Evolutionary conservation across 2,888 invertebrate genomes (phyloP).

Genomic region (Polymixis flavicincta): DNA sequence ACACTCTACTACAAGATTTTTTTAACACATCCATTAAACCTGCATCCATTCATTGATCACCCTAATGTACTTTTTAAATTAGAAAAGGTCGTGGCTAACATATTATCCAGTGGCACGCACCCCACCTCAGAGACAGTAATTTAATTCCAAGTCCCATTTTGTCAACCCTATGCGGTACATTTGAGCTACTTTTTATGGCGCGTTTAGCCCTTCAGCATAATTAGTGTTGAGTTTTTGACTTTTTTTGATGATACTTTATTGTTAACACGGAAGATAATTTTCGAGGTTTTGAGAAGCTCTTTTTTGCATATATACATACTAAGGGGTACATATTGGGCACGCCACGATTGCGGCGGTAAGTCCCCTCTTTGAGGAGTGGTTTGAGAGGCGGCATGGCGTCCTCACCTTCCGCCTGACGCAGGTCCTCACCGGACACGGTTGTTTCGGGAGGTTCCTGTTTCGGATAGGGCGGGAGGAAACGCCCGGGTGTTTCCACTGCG

Average conservation of each 20-base stretch:
- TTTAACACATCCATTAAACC: slow-evolving; percentile 51
- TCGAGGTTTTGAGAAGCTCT: too few relatives aligned
- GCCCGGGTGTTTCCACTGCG: too few relatives aligned
- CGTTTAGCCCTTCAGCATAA: slow-evolving; percentile 36
- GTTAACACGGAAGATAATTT: slow-evolving; percentile 32
- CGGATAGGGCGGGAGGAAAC: too few relatives aligned
- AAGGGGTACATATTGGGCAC: too few relatives aligned
- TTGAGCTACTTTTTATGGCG: slow-evolving; percentile 48
- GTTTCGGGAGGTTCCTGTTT: too few relatives aligned
- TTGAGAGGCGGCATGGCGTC: too few relatives aligned
- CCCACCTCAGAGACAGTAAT: slow-evolving; percentile 63
- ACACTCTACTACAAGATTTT: neutral
- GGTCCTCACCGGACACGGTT: too few relatives aligned
- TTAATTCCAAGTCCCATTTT: slow-evolving; percentile 68
- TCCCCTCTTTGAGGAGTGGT: too few relatives aligned
- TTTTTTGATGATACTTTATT: slow-evolving; percentile 38
- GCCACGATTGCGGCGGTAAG: too few relatives aligned
- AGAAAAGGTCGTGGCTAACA: slow-evolving; percentile 70
- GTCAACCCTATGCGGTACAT: slow-evolving; percentile 59
- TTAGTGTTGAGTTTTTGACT: slow-evolving; percentile 38
- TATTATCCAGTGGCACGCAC: slow-evolving; percentile 65
- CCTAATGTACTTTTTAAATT: slow-evolving; percentile 73
- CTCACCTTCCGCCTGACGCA: too few relatives aligned
- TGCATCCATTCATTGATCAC: slow-evolving; percentile 46
- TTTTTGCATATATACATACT: too few relatives aligned